A percentile compares a stretch with the other conserved stretches of the same genome.
Evolutionary conservation across 2,888 invertebrate species (phyloP).

Genomic region (Campaea margaritaria): DNA sequence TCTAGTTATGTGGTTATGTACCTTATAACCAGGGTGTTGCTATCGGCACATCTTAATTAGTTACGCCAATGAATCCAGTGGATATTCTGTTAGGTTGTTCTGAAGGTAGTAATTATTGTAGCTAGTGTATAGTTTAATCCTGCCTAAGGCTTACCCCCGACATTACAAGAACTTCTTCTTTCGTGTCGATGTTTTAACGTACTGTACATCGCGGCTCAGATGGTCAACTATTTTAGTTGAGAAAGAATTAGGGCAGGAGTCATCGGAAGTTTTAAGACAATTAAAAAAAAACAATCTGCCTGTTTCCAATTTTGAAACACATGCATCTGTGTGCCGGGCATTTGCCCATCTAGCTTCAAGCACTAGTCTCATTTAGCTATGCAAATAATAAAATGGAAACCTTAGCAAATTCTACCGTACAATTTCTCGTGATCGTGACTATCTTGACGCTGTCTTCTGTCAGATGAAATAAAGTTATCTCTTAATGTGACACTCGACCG

Average conservation of each 20-base stretch:
- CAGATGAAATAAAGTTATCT: constrained; percentile 55
- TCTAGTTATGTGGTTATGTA: constrained; percentile 21
- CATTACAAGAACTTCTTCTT: too few relatives aligned
- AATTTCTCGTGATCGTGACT: constrained; percentile 53
- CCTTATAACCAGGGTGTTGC: constrained; percentile 36
- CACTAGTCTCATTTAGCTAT: not conserved
- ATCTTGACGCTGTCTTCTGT: constrained; percentile 42
- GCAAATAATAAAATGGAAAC: constrained; percentile 21
- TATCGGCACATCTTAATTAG: constrained; percentile 68
- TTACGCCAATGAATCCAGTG: constrained; percentile 37
- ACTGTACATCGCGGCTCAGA: too few relatives aligned
- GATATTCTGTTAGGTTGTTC: not conserved
- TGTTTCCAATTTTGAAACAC: too few relatives aligned
- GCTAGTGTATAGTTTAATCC: too few relatives aligned
- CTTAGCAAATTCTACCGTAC: constrained; percentile 32
- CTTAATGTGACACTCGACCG: constrained; percentile 57
- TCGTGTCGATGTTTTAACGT: too few relatives aligned
- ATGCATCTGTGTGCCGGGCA: too few relatives aligned
- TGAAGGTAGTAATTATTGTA: constrained; percentile 2
- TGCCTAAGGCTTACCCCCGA: too few relatives aligned
- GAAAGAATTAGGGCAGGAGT: too few relatives aligned
- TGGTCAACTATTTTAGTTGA: too few relatives aligned
- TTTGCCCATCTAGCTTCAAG: not conserved
- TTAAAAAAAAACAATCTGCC: too few relatives aligned
- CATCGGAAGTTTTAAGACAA: too few relatives aligned